Base-by-base conservation (phyloP, 2,888 invertebrate species). In the Endotricha flammealis region DNA sequence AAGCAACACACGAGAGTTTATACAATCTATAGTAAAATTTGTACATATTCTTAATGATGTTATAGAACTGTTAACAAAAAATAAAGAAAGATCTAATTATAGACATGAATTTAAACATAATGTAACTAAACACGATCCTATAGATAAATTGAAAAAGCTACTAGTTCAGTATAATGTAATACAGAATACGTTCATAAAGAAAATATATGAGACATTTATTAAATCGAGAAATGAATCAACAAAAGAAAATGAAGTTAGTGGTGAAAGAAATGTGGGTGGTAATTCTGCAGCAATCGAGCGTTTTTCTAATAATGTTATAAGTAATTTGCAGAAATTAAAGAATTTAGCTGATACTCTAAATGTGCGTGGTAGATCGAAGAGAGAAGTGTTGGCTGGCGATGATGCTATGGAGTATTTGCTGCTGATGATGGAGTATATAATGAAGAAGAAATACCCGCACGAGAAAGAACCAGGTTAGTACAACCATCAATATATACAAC, bases 391-490 rank as follows among this genome's bases (percentile, higher is more conserved):
- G 34, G 56, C 44, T 38, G 63, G 69, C 13, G 65, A 72, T 8
- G 64, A 70, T 30, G 58, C 72, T 12, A 45, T 79, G 34, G 78
- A 80, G 37, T 81, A 80, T 51, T 46, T 83, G 29, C 48, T 83
- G 29, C 56, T 64, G 40, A 46, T 83, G 27, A 80, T 83, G 73
- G 78, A 83, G 43, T 77, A 73, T 51, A 51, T 83, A 37, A 37
- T 80, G 4, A 77, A 72, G 45, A 64, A 71, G 27, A 73, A 68
- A 17, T 55, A 59, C 30, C 68, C 60, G 0, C 12, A 64, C 25
- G 52, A 67, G 31, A 33, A 42, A 12, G 48, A 57, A 24, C 74
- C 71, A 68, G 75, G 81, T 81, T 61, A 39, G 14, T 36, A n/a
- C n/a, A n/a, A n/a, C n/a, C n/a, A n/a, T n/a, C n/a, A n/a, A n/a